Base-by-base conservation (phyloP, 2,888 invertebrate species). In the Rotaria sp. region DNA sequence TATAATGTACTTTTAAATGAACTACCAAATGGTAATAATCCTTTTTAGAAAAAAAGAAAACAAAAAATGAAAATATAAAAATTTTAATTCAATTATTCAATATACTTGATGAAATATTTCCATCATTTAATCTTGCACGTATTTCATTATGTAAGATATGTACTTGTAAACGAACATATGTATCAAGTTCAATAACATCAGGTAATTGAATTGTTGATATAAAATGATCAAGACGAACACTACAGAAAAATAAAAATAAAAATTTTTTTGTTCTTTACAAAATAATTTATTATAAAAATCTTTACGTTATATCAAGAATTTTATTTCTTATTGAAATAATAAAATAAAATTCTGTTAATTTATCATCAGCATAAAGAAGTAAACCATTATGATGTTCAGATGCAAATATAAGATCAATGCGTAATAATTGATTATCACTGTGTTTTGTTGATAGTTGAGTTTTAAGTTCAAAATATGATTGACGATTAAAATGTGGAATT, bases 11-110 rank as follows among this genome's bases (percentile, higher is more conserved):
- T 45, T 80, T 80, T 80, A n/a, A 80, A 80, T n/a, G 41, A 45
- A 45, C 45, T 80, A 80, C 45, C 45, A 80, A 80, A 80, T 45
- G 80, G 80, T 80, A 80, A 80, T 45, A 80, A n/a, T 80, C n/a
- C 80, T 80, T 18, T 67, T 2, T 18, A 15, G 30, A 18, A 45
- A 67, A 30, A 67, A 24, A 24, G 0, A 35, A 67, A 67, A 2
- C 2, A 11, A 15, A 67, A 30, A 67, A 67, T 8, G 4, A 15
- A 2, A 67, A 24, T 55, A 55, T 55, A 4, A 67, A 35, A 50
- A 50, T 15, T 50, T 15, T 0, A 30, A 30, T 59, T 30, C 30
- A 59, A 59, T 30, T 13, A 67, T n/a, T n/a, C 2, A 57, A 57
- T 45, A 4, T 80, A 80, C 80, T 45, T 45, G 80, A 80, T 45